A percentile compares a stretch with the other conserved stretches of the same genome.
phyloP scores from a whole-genome alignment of 2,888 invertebrate species.

The Tiphia femorata region DNA sequence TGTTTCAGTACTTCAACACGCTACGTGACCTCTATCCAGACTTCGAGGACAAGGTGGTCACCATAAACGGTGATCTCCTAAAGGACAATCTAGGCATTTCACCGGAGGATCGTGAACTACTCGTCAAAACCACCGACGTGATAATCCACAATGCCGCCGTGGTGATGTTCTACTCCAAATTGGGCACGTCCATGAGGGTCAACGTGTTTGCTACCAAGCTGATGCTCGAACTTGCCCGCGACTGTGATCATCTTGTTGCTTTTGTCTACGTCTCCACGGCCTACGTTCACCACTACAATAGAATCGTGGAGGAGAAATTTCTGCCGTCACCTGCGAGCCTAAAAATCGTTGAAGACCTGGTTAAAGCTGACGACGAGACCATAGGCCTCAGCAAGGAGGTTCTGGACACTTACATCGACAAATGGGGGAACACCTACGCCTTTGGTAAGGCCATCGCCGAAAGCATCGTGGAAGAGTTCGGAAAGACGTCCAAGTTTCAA shows the following conservation, averaged over 20 bases:
- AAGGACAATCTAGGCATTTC: slow-evolving; percentile 40
- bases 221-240: slow-evolving; percentile 48
- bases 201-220: slow-evolving; percentile 51
- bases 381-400: slow-evolving; percentile 40
- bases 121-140: slow-evolving; percentile 41
- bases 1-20: too few species aligned
- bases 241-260: slow-evolving; percentile 40
- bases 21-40: too few species aligned
- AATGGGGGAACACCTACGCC: slow-evolving; percentile 47
- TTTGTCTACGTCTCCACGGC: slow-evolving; percentile 54
- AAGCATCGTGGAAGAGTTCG: slow-evolving; percentile 43
- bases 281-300: slow-evolving; percentile 43
- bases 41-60: slow-evolving; percentile 38
- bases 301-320: slow-evolving; percentile 48
- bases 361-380: slow-evolving; percentile 37
- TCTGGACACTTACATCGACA: slow-evolving; percentile 31
- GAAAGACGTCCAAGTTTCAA: slow-evolving; percentile 34
- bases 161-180: slow-evolving; percentile 32
- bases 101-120: slow-evolving; percentile 25
- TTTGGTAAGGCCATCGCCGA: slow-evolving; percentile 55
- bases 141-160: slow-evolving; percentile 53
- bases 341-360: slow-evolving; percentile 45
- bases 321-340: slow-evolving; percentile 48
- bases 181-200: slow-evolving; percentile 30
- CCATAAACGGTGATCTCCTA: slow-evolving; percentile 43